Percentiles rank a stretch among this genome's conserved stretches.
Conservation (phyloP, 23 tunicate species). For the Ciona savignyi region DNA sequence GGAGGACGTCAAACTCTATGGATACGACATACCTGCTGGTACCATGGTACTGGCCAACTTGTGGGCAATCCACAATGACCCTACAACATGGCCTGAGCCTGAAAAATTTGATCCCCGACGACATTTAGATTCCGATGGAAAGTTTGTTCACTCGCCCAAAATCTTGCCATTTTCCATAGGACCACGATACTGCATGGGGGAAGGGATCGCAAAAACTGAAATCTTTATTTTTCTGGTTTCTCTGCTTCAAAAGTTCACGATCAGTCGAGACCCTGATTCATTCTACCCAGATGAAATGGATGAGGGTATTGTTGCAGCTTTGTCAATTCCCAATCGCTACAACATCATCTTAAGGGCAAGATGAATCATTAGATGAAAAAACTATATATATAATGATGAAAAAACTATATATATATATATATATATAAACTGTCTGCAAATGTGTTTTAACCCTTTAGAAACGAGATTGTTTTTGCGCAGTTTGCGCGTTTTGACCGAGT, state of each 20-base stretch:
- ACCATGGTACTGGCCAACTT: conserved; percentile 1
- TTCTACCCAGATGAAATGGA: not conserved
- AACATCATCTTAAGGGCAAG: not conserved
- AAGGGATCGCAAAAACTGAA: not conserved
- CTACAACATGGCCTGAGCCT: not conserved
- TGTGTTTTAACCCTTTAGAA: too few relatives aligned
- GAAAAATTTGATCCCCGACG: not conserved
- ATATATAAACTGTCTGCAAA: too few relatives aligned
- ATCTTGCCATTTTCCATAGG: conserved; percentile 4
- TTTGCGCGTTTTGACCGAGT: too few relatives aligned
- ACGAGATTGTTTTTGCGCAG: too few relatives aligned
- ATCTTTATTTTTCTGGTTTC: not conserved
- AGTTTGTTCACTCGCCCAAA: conserved; percentile 6
- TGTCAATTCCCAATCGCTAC: not conserved
- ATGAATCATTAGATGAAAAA: too few relatives aligned
- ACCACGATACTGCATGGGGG: conserved; percentile 6
- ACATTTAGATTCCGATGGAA: not conserved
- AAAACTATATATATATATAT: too few relatives aligned
- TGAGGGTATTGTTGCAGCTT: not conserved
- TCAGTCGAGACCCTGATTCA: not conserved
- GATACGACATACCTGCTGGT: not conserved
- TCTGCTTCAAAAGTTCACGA: conserved; percentile 4
- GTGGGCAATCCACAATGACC: conserved; percentile 12
- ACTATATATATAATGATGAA: too few relatives aligned
- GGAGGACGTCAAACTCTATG: not conserved